Evolutionary conservation across 2,113 vertebrate genomes (phyloP), one percentile per base, ranked within the genome.

Genomic region (Sisor rabdophorus): DNA sequence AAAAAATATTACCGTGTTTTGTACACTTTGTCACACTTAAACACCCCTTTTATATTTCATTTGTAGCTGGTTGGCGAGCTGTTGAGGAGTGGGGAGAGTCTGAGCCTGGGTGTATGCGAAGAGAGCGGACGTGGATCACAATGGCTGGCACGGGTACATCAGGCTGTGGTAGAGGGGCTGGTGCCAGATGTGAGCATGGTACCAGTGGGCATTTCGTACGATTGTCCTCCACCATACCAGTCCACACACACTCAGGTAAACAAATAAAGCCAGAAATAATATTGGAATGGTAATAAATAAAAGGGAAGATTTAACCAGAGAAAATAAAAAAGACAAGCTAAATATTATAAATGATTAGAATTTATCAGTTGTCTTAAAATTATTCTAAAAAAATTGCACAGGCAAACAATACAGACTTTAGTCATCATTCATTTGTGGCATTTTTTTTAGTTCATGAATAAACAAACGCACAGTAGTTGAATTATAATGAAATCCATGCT

Each of bases 121-220:
- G 71, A 89, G 91, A 83, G 82, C 79, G 89, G 87, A 22, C 78
- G 11, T 0, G 82, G 80, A 0, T 73, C 87, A 1, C 87, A 84
- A 84, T 88, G 80, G 84, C 86, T 95, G 60, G 91, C 93, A 0
- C 40, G 75, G 15, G 82, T 97, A 71, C 86, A 87, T 0, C 85
- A 89, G 20, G 89, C 90, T 0, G 76, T 95, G 76, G 85, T 75
- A 20, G 83, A 82, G 0, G 84, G 89, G 0, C 61, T 80, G 0
- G 81, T 96, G 56, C 80, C 93, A 0, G 93, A 98, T 7, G 82
- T 92, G 60, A 82, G 82, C 15, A 16, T 98, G 40, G 89, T 96
- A 19, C 95, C 96, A 0, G 90, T 95, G 82, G 93, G 93, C 50
- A 86, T 95, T 26, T 87, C 93, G 75, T 98, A 98, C 0, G 95